Evolutionary conservation across 2,888 invertebrate genomes (phyloP), one percentile per base, ranked within the genome.

Genomic region (Podotricha telesiphe): DNA sequence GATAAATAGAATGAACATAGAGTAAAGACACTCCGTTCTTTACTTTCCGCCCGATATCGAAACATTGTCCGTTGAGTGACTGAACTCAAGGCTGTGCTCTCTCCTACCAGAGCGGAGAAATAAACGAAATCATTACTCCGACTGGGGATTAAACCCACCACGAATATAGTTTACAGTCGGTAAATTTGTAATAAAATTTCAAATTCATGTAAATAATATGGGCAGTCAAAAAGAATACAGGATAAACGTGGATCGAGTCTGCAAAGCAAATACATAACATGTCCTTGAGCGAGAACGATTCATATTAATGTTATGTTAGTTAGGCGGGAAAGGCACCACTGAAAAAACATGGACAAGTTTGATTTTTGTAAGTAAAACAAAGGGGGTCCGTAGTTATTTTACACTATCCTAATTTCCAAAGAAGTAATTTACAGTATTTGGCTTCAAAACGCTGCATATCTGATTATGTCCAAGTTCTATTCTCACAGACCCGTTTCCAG

Each of bases 291-390:
- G 67, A 71, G 67, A 74, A 67, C 73, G 78, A 81, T 86, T 82
- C 81, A 85, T 86, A 86, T 85, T 79, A 80, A 86, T 85, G 78
- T 62, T 76, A 78, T 79, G 75, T 78, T 79, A 80, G 76, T 75
- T 74, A 79, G 75, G 66, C 74, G 58, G 64, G 75, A 68, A 65
- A 72, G 75, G 68, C 66, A 58, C 28, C 37, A 10, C 17, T 65
- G 58, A 53, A 67, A 64, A 53, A 67, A 69, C 45, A 37, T 34
- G 11, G 55, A 51, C 47, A 48, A 65, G 61, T 28, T 50, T 19
- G 28, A 42, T 67, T 62, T 66, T 59, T 17, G n/a, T 53, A 64
- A 53, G 53, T 58, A 62, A 22, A 47, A 19, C 19, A 51, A 15
- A 53, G 8, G 34, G n/a, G 59, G 59, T 72, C 69, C 64, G 64